Base-by-base conservation (phyloP, 2,797 vertebrate species). In the Crocodylus rhombifer region DNA sequence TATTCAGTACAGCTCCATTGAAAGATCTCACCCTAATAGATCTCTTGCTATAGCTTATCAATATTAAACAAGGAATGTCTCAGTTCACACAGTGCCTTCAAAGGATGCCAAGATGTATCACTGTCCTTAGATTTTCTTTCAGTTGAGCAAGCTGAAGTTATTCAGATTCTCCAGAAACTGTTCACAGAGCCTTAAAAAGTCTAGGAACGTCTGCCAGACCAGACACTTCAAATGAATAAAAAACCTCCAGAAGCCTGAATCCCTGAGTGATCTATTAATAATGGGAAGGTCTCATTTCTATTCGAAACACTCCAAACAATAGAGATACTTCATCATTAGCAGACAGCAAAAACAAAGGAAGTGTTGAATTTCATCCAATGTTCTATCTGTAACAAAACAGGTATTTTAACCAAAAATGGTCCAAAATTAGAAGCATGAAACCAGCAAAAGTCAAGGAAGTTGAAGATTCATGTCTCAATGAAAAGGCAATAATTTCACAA, bases 151-250 rank as follows among this genome's bases (percentile, higher is more conserved):
- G 82, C 51, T 10, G 26, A 87, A 96, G 83, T 89, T 9, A 91
- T 94, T 96, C 86, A 90, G 67, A 94, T 92, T 91, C 95, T 77
- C 71, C 65, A 92, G 84, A 79, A 28, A 26, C 51, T 80, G 36
- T 80, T 94, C 84, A 80, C 7, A 16, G 67, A 83, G 84, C 80
- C 80, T 94, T 84, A 85, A 64, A 91, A 94, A 96, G 88, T 64
- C 87, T 85, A 28, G 23, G 89, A 96, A 94, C 85, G 93, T 85
- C 92, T 95, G 93, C 93, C 92, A 95, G 88, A 90, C 91, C 89
- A 55, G 17, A 91, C 87, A 91, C 88, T 33, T 71, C 77, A 91
- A 91, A 95, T 84, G 7, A 51, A 75, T 79, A 91, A 94, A 91
- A 63, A 73, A 74, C 94, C 88, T 94, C 42, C 86, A 88, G 91